These are phyloP conservation scores for Charaxes varanes DNA, from an alignment of 1,140 invertebrate genomes.

Conservation along the genomic window DNA sequence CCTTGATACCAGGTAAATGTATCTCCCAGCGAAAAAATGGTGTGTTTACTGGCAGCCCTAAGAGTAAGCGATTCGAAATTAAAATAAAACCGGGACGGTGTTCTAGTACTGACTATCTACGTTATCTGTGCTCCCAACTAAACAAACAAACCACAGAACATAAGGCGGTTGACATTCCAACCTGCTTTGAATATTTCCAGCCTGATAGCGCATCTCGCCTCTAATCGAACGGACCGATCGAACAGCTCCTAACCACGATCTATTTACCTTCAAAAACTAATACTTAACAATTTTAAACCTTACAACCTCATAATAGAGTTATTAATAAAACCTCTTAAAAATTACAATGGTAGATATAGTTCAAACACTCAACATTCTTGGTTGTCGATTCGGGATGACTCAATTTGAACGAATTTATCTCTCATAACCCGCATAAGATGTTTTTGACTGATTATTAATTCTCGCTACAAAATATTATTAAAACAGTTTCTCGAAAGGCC, in stretches of 20 bases:
- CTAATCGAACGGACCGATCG: conserved; percentile 43
- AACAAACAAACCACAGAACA: conserved; percentile 46
- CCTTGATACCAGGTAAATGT: too few relatives aligned
- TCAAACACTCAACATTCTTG: conserved; percentile 39
- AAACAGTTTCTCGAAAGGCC: too few relatives aligned
- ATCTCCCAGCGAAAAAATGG: too few relatives aligned
- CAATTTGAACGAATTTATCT: conserved; percentile 50
- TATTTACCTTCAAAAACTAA: conserved; percentile 5
- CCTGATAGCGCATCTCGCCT: conserved; percentile 45
- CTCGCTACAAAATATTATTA: conserved; percentile 9
- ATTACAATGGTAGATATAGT: conserved; percentile 1
- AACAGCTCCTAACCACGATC: conserved; percentile 24
- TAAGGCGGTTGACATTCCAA: conserved; percentile 47
- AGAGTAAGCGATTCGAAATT: conserved; percentile 11
- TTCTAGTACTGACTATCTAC: conserved; percentile 11
- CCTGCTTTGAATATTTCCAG: conserved; percentile 43
- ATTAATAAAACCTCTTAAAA: background rate
- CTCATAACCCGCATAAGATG: conserved; percentile 33
- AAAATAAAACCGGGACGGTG: conserved; percentile 10
- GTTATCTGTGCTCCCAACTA: conserved; percentile 33
- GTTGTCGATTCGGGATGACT: conserved; percentile 47
- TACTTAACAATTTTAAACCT: conserved; percentile 15
- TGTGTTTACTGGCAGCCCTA: too few relatives aligned
- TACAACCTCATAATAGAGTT: conserved; percentile 19
- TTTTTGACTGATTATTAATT: conserved; percentile 26